Conservation (phyloP, 2,113 vertebrate genomes). For the Eurystomus gularis region DNA sequence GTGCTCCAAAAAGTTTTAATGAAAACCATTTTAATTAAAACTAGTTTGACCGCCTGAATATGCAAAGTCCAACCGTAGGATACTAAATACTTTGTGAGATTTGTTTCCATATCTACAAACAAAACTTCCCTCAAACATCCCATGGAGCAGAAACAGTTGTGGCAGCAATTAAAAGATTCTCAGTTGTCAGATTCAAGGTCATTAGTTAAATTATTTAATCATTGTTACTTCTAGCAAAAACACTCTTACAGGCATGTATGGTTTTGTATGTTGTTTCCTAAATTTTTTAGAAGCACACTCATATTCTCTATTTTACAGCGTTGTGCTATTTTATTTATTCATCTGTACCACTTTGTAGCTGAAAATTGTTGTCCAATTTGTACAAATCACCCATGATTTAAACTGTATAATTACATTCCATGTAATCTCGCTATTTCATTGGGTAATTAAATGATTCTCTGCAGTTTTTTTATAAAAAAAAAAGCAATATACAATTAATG, state of each 20-base stretch:
- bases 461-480: slow-evolving; percentile 56
- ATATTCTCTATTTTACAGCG: slow-evolving; percentile 44
- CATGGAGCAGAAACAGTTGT: slow-evolving; percentile 53
- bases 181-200: slow-evolving; percentile 64
- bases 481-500: slow-evolving; percentile 62
- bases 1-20: slow-evolving; percentile 51
- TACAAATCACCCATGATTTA: slow-evolving; percentile 61
- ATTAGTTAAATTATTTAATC: slow-evolving; percentile 43
- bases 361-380: slow-evolving; percentile 62
- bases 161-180: slow-evolving; percentile 51
- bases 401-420: slow-evolving; percentile 63
- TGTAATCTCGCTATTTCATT: slow-evolving; percentile 61
- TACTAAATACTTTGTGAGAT: slow-evolving; percentile 44
- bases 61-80: slow-evolving; percentile 46
- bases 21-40: slow-evolving; percentile 67
- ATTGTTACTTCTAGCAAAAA: slow-evolving; percentile 44
- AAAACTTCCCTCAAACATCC: slow-evolving; percentile 51
- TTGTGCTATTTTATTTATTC: slow-evolving; percentile 73
- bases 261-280: slow-evolving; percentile 23
- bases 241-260: slow-evolving; percentile 51
- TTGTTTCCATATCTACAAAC: slow-evolving; percentile 38
- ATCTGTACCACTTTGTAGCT: slow-evolving; percentile 54
- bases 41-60: slow-evolving; percentile 54
- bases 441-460: slow-evolving; percentile 61
- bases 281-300: slow-evolving; percentile 53